phyloP scores from a whole-genome alignment of 2,888 invertebrate genomes.

The Plusia festucae region DNA sequence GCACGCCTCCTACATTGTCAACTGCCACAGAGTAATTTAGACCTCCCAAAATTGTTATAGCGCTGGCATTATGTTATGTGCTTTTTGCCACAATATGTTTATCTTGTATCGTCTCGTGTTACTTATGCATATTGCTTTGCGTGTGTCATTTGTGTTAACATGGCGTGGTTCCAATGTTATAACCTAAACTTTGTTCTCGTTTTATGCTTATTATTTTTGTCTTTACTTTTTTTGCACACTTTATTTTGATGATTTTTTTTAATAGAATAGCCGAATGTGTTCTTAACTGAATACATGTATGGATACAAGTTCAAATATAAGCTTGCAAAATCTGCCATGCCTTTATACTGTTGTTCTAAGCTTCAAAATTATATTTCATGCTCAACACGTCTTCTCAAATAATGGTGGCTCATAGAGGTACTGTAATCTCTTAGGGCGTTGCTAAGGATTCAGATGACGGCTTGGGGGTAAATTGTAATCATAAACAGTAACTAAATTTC shows the following conservation, averaged over 20 bases:
- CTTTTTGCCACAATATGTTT: constrained; percentile 63
- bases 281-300: too few species aligned
- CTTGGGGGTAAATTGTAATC: background rate
- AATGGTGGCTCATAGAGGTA: background rate
- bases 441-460: constrained; percentile 4
- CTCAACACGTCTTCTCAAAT: background rate
- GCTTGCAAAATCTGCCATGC: too few species aligned
- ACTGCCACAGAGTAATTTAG: constrained; percentile 83
- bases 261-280: background rate
- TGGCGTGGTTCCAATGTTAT: constrained; percentile 40
- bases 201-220: constrained; percentile 14
- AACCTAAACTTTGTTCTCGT: constrained; percentile 28
- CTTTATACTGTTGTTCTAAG: too few species aligned
- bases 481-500: background rate
- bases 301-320: too few species aligned
- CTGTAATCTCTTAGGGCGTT: constrained; percentile 2
- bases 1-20: constrained; percentile 88
- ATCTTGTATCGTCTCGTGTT: constrained; percentile 51
- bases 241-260: background rate
- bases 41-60: constrained; percentile 72
- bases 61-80: constrained; percentile 63
- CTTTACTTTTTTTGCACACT: background rate
- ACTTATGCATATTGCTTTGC: constrained; percentile 49
- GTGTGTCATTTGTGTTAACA: constrained; percentile 48
- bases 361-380: background rate